A percentile compares a stretch with the other conserved stretches of the same genome.
phyloP scores from a whole-genome alignment of 2,797 vertebrate genomes.

The Sebastes minor region DNA sequence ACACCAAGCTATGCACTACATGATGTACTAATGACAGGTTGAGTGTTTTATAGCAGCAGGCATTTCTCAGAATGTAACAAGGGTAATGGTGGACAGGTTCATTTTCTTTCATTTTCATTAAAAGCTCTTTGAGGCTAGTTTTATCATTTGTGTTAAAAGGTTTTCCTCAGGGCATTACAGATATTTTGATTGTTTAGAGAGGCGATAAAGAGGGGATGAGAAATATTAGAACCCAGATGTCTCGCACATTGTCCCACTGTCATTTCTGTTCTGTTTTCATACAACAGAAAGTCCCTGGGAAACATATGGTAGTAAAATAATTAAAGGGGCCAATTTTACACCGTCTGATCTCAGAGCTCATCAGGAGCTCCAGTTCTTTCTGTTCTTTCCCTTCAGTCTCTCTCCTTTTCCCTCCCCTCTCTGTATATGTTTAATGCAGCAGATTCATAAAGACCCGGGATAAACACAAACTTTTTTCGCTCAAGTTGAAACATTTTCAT shows the following conservation, averaged over 20 bases:
- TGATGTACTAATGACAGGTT: not conserved
- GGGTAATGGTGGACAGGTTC: not conserved
- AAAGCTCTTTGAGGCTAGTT: not conserved
- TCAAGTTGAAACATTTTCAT: not conserved
- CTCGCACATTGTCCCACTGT: not conserved
- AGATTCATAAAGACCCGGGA: not conserved
- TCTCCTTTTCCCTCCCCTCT: not conserved
- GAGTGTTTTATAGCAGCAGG: not conserved
- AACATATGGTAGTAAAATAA: not conserved
- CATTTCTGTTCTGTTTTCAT: not conserved
- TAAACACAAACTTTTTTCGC: not conserved
- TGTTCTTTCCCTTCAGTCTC: not conserved
- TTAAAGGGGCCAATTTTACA: not conserved
- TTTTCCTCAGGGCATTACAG: not conserved
- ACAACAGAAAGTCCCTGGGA: not conserved
- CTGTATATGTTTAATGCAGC: not conserved
- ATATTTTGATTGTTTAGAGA: too few relatives aligned
- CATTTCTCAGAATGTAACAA: not conserved
- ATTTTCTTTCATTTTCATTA: not conserved
- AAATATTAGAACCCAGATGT: not conserved
- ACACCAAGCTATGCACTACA: not conserved
- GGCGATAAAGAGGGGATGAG: not conserved
- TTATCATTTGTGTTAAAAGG: not conserved
- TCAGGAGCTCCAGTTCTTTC: not conserved
- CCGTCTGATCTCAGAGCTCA: not conserved